Conservation (phyloP, 1,140 invertebrate genomes). For the Caenorhabditis inopinata region DNA sequence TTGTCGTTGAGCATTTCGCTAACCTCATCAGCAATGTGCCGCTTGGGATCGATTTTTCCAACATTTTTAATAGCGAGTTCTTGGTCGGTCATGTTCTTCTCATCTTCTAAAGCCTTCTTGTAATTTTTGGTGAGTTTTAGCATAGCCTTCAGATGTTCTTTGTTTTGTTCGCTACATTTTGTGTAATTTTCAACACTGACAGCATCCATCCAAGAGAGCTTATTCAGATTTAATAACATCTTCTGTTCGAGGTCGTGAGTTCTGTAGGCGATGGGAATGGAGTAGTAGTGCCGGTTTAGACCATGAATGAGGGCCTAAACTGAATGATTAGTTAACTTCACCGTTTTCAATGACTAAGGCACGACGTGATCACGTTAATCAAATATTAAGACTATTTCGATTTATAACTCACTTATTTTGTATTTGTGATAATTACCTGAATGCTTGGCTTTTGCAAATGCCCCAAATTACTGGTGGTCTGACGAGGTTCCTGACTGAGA, state of each 20-base stretch:
- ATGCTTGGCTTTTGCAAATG: slow-evolving; percentile 99
- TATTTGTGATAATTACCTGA: slow-evolving; percentile 32
- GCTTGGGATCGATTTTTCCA: slow-evolving; percentile 98
- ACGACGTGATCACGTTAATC: no score
- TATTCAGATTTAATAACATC: slow-evolving; percentile 97
- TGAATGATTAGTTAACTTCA: no score
- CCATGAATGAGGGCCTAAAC: slow-evolving; percentile 93
- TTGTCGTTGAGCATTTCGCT: slow-evolving; percentile 95
- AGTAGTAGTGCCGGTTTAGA: slow-evolving; percentile 97
- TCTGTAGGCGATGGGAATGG: slow-evolving; percentile 97
- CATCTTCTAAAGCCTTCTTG: slow-evolving; percentile 97
- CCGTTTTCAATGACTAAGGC: no score
- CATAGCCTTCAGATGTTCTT: slow-evolving; percentile 92
- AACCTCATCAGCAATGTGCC: slow-evolving; percentile 92
- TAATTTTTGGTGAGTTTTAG: slow-evolving; percentile 95
- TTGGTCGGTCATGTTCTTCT: slow-evolving; percentile 99
- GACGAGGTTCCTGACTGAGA: slow-evolving; percentile 92
- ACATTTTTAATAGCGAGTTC: slow-evolving; percentile 99
- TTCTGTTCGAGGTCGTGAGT: slow-evolving; percentile 98
- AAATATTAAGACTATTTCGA: no score
- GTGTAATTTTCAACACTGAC: slow-evolving; percentile 89
- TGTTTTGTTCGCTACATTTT: slow-evolving; percentile 81
- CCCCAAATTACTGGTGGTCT: slow-evolving; percentile 97
- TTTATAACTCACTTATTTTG: no score
- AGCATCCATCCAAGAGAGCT: slow-evolving; percentile 99